These are phyloP conservation scores for Sesamia inferens DNA, from an alignment of 2,888 invertebrate genomes.

Conservation along the genomic window DNA sequence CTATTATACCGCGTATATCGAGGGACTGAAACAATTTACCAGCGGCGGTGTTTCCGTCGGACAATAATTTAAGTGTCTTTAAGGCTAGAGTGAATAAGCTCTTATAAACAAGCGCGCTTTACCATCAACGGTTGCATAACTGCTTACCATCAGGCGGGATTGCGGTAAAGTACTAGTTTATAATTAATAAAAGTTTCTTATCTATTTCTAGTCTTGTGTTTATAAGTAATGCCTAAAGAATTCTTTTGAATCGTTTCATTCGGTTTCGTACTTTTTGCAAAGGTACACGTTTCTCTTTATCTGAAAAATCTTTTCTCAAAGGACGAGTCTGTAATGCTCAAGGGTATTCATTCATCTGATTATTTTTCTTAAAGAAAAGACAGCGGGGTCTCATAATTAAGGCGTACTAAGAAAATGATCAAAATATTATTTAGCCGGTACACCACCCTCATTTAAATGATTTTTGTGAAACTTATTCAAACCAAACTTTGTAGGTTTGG, in stretches of 20 bases:
- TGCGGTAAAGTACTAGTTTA: too few species aligned
- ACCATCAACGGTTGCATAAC: too few species aligned
- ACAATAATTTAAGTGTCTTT: too few species aligned
- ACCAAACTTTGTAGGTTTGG: slow-evolving; percentile 39
- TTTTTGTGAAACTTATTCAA: slow-evolving; percentile 38
- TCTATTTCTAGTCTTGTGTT: slow-evolving; percentile 48
- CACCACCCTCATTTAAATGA: slow-evolving; percentile 31
- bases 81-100: too few species aligned
- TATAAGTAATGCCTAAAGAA: slow-evolving; percentile 75
- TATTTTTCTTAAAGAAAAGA: slow-evolving; percentile 80
- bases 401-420: slow-evolving; percentile 61
- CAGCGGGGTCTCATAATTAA: slow-evolving; percentile 78
- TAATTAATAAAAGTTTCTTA: not conserved
- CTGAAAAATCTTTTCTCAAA: slow-evolving; percentile 83
- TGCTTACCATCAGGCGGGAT: too few species aligned
- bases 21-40: too few species aligned
- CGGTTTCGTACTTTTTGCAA: slow-evolving; percentile 75
- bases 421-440: slow-evolving; percentile 60
- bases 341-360: slow-evolving; percentile 84
- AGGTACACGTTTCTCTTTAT: slow-evolving; percentile 81
- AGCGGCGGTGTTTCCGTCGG: too few species aligned
- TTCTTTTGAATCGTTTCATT: slow-evolving; percentile 79
- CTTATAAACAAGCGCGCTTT: too few species aligned
- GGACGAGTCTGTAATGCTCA: slow-evolving; percentile 80
- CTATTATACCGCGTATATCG: too few species aligned